These are phyloP conservation scores for Scotopteryx bipunctaria DNA, from an alignment of 2,888 invertebrate genomes.

Conservation along the genomic window DNA sequence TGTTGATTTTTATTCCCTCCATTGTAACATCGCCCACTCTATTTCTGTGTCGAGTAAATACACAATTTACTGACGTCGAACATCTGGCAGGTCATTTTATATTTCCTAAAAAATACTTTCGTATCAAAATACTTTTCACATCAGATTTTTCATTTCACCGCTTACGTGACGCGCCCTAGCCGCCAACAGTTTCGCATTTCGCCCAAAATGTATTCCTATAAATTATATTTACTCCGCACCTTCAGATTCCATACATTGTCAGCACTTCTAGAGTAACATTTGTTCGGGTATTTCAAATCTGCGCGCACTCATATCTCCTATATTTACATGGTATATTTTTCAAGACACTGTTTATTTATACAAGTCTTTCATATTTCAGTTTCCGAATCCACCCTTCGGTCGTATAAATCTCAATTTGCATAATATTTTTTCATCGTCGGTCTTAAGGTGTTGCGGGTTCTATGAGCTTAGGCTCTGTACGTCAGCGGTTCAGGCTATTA, in stretches of 20 bases:
- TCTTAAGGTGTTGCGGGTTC: conserved; percentile 49
- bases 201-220: conserved; percentile 15
- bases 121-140: conserved; percentile 18
- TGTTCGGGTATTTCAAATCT: conserved; percentile 30
- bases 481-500: conserved; percentile 18
- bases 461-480: conserved; percentile 34
- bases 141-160: conserved; percentile 21
- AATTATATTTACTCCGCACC: conserved; percentile 20
- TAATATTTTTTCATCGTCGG: conserved; percentile 55
- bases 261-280: conserved; percentile 27
- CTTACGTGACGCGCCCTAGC: conserved; percentile 11
- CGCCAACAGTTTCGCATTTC: conserved; percentile 7
- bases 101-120: conserved; percentile 6
- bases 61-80: not conserved
- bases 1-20: not conserved
- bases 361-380: conserved; percentile 49
- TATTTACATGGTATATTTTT: conserved; percentile 35
- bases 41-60: not conserved
- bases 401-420: conserved; percentile 63
- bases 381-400: conserved; percentile 45
- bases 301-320: conserved; percentile 27
- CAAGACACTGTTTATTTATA: conserved; percentile 43
- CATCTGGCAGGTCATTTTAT: conserved; percentile 7
- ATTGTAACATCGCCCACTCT: not conserved
- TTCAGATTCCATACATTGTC: conserved; percentile 21